Evolutionary conservation across 2,888 invertebrate genomes (phyloP), one percentile per base, ranked within the genome.

Genomic region (Caenorhabditis japonica): DNA sequence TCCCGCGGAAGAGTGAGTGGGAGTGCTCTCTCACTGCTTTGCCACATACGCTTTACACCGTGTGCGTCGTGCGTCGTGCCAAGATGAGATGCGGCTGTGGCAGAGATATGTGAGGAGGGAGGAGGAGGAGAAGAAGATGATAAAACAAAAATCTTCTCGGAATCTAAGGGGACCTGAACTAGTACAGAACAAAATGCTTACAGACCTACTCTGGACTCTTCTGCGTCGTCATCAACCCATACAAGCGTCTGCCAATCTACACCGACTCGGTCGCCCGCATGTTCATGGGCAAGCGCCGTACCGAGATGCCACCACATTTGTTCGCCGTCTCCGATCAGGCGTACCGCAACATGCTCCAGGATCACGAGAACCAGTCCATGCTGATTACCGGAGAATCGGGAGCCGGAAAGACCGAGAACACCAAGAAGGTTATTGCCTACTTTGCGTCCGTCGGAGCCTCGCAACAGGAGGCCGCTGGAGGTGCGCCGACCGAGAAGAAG

Each of bases 341-440:
- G 62, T 86, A 87, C 78, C 83, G 86, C 38, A 85, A 86, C 81
- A 86, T 95, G 94, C 90, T 95, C 95, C 93, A 99, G 96, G 86
- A 87, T 59, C 81, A 83, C 71, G 87, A 87, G 79, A 84, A 86
- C 68, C 86, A 86, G 68, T 86, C 85, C 19, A 86, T 86, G 87
- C 75, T 86, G 60, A 86, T 86, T 75, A 86, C 86, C 64, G 95
- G 95, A 88, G 94, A 95, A 91, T 94, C 94, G 92, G 97, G 97
- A 92, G 97, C 97, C 90, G 97, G 97, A 91, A 97, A 97, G 92
- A 97, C 97, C 92, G 97, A 97, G 91, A 97, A 97, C 93, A 97
- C 97, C 92, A 97, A 97, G 92, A 97, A 97, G 91, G 84, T 97
- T 93, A 97, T 97, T 91, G 94, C 95, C 90, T 97, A 97, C 92